Evolutionary conservation across 2,113 vertebrate species (phyloP).

Genomic region (Trachemys scripta): DNA sequence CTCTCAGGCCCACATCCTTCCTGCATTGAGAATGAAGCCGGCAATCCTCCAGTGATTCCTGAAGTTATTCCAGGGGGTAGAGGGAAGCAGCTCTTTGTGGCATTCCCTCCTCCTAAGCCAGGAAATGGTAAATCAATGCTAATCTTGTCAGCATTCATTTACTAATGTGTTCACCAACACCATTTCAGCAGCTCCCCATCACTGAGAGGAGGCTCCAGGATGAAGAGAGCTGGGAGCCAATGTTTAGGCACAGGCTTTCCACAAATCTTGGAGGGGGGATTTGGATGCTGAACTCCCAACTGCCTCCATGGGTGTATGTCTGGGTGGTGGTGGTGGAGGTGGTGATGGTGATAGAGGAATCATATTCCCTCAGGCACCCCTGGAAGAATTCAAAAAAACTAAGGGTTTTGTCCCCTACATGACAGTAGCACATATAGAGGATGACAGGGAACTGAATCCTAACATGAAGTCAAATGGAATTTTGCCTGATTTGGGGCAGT

Average conservation of each 20-base stretch:
- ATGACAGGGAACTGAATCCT: not conserved
- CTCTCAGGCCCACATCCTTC: not conserved
- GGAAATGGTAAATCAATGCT: not conserved
- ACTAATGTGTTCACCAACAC: not conserved
- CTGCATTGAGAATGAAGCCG: not conserved
- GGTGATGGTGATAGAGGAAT: not conserved
- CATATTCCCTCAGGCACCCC: not conserved
- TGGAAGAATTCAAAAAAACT: conserved; percentile 3
- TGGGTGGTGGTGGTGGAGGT: too few species aligned
- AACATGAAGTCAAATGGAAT: conserved; percentile 2
- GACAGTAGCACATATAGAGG: not conserved
- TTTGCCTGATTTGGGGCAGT: not conserved
- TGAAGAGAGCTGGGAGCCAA: not conserved
- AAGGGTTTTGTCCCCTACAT: accelerated
- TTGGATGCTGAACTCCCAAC: not conserved
- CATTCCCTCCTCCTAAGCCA: not conserved
- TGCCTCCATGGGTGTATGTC: not conserved
- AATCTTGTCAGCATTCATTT: not conserved
- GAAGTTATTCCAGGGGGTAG: not conserved
- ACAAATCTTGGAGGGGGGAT: not conserved
- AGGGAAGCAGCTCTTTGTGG: not conserved
- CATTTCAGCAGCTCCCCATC: not conserved
- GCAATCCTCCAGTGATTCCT: not conserved
- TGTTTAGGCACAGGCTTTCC: not conserved
- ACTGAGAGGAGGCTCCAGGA: not conserved